phyloP scores from a whole-genome alignment of 2,797 vertebrate genomes.

The Cyprinella venusta region DNA sequence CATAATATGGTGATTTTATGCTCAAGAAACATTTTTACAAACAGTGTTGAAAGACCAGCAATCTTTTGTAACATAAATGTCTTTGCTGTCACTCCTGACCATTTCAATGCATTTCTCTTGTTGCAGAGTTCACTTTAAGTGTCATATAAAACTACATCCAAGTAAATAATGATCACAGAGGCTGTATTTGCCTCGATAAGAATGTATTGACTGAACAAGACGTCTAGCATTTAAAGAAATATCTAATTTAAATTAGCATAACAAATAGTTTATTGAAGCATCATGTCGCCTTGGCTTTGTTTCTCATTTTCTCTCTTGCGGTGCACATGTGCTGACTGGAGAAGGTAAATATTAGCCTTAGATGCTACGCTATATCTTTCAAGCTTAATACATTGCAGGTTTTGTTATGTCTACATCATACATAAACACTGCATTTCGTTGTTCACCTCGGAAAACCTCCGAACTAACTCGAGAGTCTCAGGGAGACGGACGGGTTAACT shows the following conservation, averaged over 20 bases:
- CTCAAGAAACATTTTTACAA: not conserved
- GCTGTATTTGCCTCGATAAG: not conserved
- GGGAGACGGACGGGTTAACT: not conserved
- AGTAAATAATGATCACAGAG: not conserved
- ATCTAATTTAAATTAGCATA: not conserved
- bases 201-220: not conserved
- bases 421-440: not conserved
- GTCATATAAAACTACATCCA: not conserved
- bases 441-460: constrained; percentile 42
- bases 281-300: not conserved
- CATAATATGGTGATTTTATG: not conserved
- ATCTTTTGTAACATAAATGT: not conserved
- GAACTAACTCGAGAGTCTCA: not conserved
- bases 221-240: not conserved
- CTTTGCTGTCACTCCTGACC: not conserved
- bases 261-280: not conserved
- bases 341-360: constrained; percentile 16
- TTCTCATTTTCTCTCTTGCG: not conserved
- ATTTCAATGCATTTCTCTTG: not conserved
- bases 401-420: constrained; percentile 7
- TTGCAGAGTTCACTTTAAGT: not conserved
- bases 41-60: not conserved
- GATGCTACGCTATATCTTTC: not conserved
- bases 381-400: not conserved
- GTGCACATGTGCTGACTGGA: not conserved